A percentile compares a stretch with the other conserved stretches of the same genome.
Conservation (phyloP, 2,797 vertebrate genomes). For the Coccyzus lansbergi region DNA sequence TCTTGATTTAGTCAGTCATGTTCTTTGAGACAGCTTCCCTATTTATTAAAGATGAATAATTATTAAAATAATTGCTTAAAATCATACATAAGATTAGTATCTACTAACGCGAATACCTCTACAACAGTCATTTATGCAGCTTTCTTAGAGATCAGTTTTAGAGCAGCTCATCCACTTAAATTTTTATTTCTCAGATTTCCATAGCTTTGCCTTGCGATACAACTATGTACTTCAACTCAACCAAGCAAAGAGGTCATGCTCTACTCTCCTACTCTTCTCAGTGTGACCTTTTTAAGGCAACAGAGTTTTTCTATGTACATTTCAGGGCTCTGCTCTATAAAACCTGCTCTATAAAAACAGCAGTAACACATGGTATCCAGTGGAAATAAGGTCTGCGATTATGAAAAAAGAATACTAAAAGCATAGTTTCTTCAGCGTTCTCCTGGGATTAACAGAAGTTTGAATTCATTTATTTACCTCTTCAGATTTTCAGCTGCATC, state of each 20-base stretch:
- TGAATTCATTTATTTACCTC: slow-evolving; percentile 81
- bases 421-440: background rate
- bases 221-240: background rate
- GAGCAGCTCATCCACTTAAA: background rate
- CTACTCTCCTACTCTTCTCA: background rate
- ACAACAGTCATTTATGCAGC: background rate
- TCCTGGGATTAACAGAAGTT: background rate
- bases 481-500: slow-evolving; percentile 80
- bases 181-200: background rate
- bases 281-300: background rate
- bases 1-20: background rate
- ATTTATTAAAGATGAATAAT: background rate
- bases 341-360: background rate
- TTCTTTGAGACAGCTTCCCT: background rate
- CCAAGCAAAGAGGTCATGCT: background rate
- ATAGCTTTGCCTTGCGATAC: background rate
- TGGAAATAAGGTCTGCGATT: background rate
- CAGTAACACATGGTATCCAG: background rate
- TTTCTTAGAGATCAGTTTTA: background rate
- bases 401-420: background rate
- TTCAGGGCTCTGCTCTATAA: background rate
- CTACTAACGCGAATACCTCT: background rate
- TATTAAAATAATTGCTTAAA: background rate
- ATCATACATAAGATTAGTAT: background rate
- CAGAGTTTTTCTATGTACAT: background rate